Evolutionary conservation across 1,140 invertebrate species (phyloP).

Genomic region (Ceratosolen fusciceps): DNA sequence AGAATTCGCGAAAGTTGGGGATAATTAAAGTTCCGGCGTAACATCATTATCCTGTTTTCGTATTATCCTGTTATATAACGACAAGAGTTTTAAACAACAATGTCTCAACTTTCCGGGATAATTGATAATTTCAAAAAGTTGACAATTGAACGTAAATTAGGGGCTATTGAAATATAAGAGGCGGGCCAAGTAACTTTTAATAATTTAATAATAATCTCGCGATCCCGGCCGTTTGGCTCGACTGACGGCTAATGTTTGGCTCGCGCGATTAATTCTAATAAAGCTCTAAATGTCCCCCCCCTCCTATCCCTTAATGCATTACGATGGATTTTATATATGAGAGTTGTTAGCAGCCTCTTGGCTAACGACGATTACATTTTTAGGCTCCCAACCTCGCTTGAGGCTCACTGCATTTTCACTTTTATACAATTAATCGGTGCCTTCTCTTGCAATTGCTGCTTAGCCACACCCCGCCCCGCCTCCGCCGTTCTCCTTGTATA

Average conservation of each 20-base stretch:
- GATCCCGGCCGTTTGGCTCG: too few relatives aligned
- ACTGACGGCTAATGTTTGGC: neutral
- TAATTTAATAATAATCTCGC: neutral
- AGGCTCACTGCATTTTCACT: too few relatives aligned
- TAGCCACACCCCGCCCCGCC: too few relatives aligned
- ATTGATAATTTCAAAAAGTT: slow-evolving; percentile 14
- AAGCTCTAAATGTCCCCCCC: neutral
- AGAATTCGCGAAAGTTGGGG: neutral
- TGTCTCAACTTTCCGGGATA: neutral
- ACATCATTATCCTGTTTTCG: slow-evolving; percentile 15
- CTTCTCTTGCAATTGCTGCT: too few relatives aligned
- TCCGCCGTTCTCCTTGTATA: too few relatives aligned
- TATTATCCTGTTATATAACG: slow-evolving; percentile 5
- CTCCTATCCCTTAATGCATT: too few relatives aligned
- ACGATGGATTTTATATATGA: too few relatives aligned
- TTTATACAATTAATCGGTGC: too few relatives aligned
- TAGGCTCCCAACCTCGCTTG: too few relatives aligned
- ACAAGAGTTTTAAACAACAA: neutral
- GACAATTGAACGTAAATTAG: slow-evolving; percentile 6
- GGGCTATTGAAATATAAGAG: neutral
- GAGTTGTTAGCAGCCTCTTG: too few relatives aligned
- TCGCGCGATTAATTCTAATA: neutral
- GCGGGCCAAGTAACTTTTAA: neutral
- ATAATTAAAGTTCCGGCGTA: slow-evolving; percentile 4
- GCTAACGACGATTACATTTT: too few relatives aligned